Evolutionary conservation across 1,140 invertebrate genomes (phyloP).

Genomic region (Batillaria attramentaria): DNA sequence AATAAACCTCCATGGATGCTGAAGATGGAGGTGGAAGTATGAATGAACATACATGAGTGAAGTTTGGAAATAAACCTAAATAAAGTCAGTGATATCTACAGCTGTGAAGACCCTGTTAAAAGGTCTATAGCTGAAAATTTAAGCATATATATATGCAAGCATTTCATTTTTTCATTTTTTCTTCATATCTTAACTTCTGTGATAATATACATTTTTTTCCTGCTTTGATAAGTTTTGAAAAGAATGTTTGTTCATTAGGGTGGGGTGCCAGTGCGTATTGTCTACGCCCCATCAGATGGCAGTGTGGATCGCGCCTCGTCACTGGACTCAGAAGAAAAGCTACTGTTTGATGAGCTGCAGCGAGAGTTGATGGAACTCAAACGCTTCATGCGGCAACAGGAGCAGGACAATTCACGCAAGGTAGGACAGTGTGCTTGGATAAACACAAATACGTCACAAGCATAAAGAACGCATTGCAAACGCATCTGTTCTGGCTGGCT

Average conservation of each 20-base stretch:
- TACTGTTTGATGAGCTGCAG: slow-evolving; percentile 65
- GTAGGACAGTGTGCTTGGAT: no score
- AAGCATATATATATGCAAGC: background rate
- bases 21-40: no score
- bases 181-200: background rate
- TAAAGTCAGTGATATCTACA: no score
- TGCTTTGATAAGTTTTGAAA: no score
- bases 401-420: slow-evolving; percentile 53
- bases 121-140: no score
- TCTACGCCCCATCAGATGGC: slow-evolving; percentile 55
- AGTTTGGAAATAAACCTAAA: no score
- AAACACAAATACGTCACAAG: no score
- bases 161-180: background rate
- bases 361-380: slow-evolving; percentile 61
- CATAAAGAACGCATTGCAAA: no score
- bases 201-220: background rate
- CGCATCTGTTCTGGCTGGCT: no score
- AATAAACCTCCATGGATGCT: no score
- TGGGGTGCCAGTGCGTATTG: slow-evolving; percentile 46
- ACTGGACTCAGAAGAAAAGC: slow-evolving; percentile 64
- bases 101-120: no score
- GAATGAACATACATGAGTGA: no score
- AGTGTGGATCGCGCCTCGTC: slow-evolving; percentile 53
- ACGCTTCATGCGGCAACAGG: slow-evolving; percentile 59
- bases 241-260: slow-evolving; percentile 24